Conservation (phyloP, 2,888 invertebrate genomes). For the Clusia tigrina region DNA sequence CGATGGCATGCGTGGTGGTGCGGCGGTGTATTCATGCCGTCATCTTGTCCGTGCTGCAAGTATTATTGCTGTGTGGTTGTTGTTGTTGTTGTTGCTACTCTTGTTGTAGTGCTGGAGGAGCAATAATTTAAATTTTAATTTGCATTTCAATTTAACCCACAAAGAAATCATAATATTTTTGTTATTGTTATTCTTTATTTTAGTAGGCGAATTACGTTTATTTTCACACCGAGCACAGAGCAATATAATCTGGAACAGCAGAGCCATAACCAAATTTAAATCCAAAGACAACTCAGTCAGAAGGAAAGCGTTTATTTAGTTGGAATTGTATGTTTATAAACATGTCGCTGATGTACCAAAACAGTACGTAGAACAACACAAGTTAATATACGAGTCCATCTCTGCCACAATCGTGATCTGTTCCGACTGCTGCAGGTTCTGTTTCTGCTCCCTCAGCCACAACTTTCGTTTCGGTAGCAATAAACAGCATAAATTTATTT, state of each 20-base stretch:
- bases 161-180: slow-evolving; percentile 3
- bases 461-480: neutral
- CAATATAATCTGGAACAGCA: too few species aligned
- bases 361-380: neutral
- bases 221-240: neutral
- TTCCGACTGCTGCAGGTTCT: too few species aligned
- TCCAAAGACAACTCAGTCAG: neutral
- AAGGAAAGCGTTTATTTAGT: slow-evolving; percentile 2
- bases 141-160: neutral
- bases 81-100: too few species aligned
- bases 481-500: neutral
- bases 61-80: too few species aligned
- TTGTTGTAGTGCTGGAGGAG: neutral
- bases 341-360: slow-evolving; percentile 36
- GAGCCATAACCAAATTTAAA: neutral
- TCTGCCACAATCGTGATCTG: too few species aligned
- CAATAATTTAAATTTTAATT: slow-evolving; percentile 9
- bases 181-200: neutral
- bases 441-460: too few species aligned
- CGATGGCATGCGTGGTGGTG: neutral
- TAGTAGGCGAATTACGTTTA: neutral
- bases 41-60: neutral
- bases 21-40: neutral
- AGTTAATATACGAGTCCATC: slow-evolving; percentile 9
- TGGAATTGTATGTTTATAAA: slow-evolving; percentile 49